These are phyloP conservation scores for Heliconius ethilla DNA, from an alignment of 2,888 invertebrate genomes.

Conservation along the genomic window DNA sequence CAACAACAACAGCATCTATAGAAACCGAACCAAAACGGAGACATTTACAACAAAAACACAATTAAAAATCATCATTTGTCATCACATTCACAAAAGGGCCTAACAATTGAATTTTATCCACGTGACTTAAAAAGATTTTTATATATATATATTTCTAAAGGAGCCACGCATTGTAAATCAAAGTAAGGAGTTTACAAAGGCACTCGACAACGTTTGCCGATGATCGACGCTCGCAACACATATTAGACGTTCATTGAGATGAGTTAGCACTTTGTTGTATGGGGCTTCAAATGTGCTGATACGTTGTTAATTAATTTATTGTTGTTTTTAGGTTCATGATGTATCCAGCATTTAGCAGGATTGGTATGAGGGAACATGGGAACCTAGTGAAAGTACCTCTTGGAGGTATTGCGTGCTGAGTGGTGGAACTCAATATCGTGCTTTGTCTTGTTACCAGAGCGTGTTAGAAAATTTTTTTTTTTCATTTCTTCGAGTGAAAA, in stretches of 20 bases:
- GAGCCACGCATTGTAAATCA: constrained; percentile 42
- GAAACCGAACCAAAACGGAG: not conserved
- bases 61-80: constrained; percentile 15
- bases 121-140: constrained; percentile 35
- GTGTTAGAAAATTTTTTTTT: too few species aligned
- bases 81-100: constrained; percentile 10
- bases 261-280: constrained; percentile 65
- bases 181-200: constrained; percentile 46
- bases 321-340: too few species aligned
- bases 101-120: constrained; percentile 34
- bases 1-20: not conserved
- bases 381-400: too few species aligned
- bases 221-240: constrained; percentile 61
- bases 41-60: not conserved
- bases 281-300: constrained; percentile 38
- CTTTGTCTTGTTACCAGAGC: too few species aligned
- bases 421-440: too few species aligned
- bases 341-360: too few species aligned
- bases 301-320: not conserved
- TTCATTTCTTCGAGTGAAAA: too few species aligned
- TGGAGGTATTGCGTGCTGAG: too few species aligned
- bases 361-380: too few species aligned
- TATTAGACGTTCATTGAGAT: constrained; percentile 71
- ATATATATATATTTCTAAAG: constrained; percentile 30
- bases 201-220: constrained; percentile 47